phyloP scores from a whole-genome alignment of 2,888 invertebrate species.

The Philopedon plagiatum region DNA sequence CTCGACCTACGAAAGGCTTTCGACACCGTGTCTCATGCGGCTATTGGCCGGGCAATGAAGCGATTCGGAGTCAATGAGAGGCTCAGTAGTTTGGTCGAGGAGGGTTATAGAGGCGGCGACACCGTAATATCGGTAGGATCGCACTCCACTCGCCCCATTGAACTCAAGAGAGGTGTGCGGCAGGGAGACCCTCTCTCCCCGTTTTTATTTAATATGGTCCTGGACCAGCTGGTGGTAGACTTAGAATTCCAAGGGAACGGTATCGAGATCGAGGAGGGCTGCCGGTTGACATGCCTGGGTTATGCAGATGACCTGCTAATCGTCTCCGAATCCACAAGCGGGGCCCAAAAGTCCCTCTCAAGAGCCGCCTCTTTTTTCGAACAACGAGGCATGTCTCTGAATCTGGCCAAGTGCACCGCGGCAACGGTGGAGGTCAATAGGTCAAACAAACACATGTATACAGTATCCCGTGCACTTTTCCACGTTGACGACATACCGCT shows the following conservation, averaged over 20 bases:
- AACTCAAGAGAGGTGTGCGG: constrained; percentile 15
- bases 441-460: constrained; percentile 17
- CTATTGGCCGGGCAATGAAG: constrained; percentile 40
- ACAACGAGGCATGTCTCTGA: constrained; percentile 28
- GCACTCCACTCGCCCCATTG: background rate
- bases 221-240: constrained; percentile 22
- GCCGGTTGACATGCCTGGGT: constrained; percentile 14
- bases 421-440: constrained; percentile 18
- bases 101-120: background rate
- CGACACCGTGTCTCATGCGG: too few species aligned
- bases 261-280: background rate
- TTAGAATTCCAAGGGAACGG: constrained; percentile 61
- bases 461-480: constrained; percentile 14
- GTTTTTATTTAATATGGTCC: constrained; percentile 18
- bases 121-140: background rate
- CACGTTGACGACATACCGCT: background rate
- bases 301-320: constrained; percentile 49
- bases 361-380: constrained; percentile 1
- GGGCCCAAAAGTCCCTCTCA: background rate
- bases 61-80: constrained; percentile 24
- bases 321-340: background rate
- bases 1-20: constrained; percentile 11
- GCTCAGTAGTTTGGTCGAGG: background rate
- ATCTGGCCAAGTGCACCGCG: constrained; percentile 12
- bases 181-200: constrained; percentile 35